These are phyloP conservation scores for Aphidius ervi DNA, from an alignment of 1,140 invertebrate genomes.

Conservation along the genomic window DNA sequence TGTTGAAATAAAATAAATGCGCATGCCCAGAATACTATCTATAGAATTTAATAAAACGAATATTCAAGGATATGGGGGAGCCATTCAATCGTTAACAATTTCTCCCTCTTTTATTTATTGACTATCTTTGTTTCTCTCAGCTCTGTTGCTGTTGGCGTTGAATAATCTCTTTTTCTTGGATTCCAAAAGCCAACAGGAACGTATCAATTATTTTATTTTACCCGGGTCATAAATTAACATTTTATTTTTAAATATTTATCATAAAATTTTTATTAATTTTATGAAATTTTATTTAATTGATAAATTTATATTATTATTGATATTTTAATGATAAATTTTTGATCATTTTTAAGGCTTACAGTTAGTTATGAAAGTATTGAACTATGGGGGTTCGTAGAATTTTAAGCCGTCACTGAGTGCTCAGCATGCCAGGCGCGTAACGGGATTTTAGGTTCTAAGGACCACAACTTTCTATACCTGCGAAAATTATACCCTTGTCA, in stretches of 20 bases:
- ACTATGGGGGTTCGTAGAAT: not conserved
- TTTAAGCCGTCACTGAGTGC: not conserved
- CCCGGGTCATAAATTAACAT: not conserved
- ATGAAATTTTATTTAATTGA: no score
- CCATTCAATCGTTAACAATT: conserved; percentile 22
- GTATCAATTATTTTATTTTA: conserved; percentile 1
- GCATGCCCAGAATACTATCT: conserved; percentile 4
- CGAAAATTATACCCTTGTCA: no score
- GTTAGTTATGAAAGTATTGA: no score
- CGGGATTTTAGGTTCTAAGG: not conserved
- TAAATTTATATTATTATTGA: no score
- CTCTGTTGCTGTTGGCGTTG: not conserved
- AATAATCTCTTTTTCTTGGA: not conserved
- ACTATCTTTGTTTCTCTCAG: not conserved
- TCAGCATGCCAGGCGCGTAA: conserved; percentile 1
- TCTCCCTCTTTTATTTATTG: conserved; percentile 1
- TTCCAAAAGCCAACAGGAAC: not conserved
- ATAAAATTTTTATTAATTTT: no score
- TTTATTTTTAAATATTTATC: not conserved
- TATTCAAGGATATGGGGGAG: conserved; percentile 1
- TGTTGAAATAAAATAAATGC: not conserved
- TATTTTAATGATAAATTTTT: no score
- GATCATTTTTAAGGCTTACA: no score
- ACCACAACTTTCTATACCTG: no score
- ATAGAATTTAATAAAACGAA: not conserved